These are phyloP conservation scores for Pelusios castaneus DNA, from an alignment of 2,113 vertebrate species.

Conservation along the genomic window DNA sequence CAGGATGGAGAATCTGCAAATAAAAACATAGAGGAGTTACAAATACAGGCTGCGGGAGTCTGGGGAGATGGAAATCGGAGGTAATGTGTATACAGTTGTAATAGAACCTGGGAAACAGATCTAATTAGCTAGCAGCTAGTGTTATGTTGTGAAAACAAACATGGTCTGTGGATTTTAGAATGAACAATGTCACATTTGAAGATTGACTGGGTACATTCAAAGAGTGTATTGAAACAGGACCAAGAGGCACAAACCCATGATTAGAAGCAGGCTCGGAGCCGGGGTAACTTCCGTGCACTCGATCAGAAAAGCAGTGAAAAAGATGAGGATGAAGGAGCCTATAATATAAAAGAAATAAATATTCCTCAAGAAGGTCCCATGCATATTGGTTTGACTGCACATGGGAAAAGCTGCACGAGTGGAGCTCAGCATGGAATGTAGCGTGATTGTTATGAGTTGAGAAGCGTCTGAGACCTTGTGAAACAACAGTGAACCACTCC, in stretches of 20 bases:
- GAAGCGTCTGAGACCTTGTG: not conserved
- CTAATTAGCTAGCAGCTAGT: not conserved
- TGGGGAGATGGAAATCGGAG: not conserved
- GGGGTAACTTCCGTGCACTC: not conserved
- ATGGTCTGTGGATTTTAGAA: not conserved
- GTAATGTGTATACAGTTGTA: not conserved
- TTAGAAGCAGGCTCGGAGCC: not conserved
- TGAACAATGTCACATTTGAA: not conserved
- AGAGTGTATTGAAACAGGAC: not conserved
- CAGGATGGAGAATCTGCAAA: not conserved
- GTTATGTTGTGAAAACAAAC: not conserved
- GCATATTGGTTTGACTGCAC: not conserved
- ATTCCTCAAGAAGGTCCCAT: not conserved
- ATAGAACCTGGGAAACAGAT: not conserved
- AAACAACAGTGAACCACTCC: not conserved
- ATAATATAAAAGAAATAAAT: not conserved
- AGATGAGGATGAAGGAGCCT: not conserved
- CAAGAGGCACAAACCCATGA: not conserved
- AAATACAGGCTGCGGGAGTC: not conserved
- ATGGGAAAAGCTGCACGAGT: not conserved
- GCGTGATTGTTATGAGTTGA: not conserved
- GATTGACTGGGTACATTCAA: not conserved
- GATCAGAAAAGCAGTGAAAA: not conserved
- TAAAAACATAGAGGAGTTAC: not conserved
- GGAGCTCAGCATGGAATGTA: not conserved